Base-by-base conservation (phyloP, 2,797 vertebrate genomes). In the Odontamblyopus lacepedii region DNA sequence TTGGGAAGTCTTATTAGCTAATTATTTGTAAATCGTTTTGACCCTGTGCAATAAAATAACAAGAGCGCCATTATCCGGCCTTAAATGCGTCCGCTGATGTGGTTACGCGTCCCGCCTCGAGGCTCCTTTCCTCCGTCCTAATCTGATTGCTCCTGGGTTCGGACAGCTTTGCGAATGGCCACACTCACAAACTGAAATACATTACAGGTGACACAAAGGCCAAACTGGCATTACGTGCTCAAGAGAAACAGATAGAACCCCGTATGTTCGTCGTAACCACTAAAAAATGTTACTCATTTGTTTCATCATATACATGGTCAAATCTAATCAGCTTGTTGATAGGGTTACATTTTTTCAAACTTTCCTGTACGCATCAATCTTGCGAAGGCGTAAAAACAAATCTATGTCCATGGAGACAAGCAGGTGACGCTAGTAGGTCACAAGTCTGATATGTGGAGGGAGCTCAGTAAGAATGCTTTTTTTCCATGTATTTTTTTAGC, bases 191-290 rank as follows among this genome's bases (percentile, higher is more conserved):
- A 72, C 16, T 70, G 90, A 91, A 94, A 89, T 82, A 70, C 88
- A 89, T 93, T 92, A 91, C 64, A 79, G 83, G 82, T 89, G 85
- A 91, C 77, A 80, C 80, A 89, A 81, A 88, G 89, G 87, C 35
- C 88, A 88, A 70, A 64, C 84, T 79, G 75, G 77, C 62, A 87
- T 88, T 88, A 83, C 11, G 69, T 71, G 62, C 23, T 23, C 79
- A 83, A 88, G 74, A 79, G 74, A 87, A 85, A 73, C 77, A 81
- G 9, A 57, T 11, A 57, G n/a, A 5, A 7, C 7, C 53, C 0
- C 19, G 23, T 0, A 6, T 19, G 18, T 4, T 48, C 44, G 4
- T 4, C 4, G 51, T 18, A 53, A n/a, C 51, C 12, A 48, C 44
- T 3, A 13, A 16, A 48, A 48, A 48, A 15, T 44, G 41, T 12